Conservation (phyloP, 1,140 invertebrate genomes). For the Pseudachorutes palmiensis region DNA sequence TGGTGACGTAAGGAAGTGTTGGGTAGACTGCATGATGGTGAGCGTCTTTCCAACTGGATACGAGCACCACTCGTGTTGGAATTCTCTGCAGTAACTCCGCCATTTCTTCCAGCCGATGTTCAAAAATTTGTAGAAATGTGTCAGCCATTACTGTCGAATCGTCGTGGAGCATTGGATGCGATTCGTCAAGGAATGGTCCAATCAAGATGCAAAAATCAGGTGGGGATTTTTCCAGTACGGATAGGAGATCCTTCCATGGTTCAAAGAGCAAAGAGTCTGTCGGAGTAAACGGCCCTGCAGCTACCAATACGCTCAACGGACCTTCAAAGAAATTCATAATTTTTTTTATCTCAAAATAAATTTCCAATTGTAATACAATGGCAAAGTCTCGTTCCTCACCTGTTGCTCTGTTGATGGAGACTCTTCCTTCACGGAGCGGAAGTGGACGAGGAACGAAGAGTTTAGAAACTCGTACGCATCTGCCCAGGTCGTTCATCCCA, state of each 20-base stretch:
- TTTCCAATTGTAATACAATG: not conserved
- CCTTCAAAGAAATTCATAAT: constrained; percentile 41
- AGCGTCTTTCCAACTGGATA: constrained; percentile 65
- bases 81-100: constrained; percentile 42
- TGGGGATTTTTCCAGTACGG: constrained; percentile 56
- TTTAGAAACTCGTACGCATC: constrained; percentile 57
- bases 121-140: constrained; percentile 62
- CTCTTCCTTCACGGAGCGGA: constrained; percentile 13
- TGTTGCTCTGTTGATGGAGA: not conserved
- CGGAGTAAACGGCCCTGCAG: constrained; percentile 72
- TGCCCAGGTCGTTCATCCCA: constrained; percentile 60
- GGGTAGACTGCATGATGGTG: constrained; percentile 72
- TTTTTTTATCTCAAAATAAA: not conserved
- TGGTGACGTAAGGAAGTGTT: constrained; percentile 55
- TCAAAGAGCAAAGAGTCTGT: constrained; percentile 67
- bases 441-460: constrained; percentile 46
- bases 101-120: constrained; percentile 53
- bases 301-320: constrained; percentile 61
- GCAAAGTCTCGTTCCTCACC: not conserved
- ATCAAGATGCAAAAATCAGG: constrained; percentile 72
- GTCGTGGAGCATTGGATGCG: constrained; percentile 54
- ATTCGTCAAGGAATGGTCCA: constrained; percentile 72
- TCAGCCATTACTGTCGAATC: constrained; percentile 47
- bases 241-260: constrained; percentile 67
- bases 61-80: constrained; percentile 58